A percentile compares a stretch with the other conserved stretches of the same genome.
phyloP scores from a whole-genome alignment of 2,113 vertebrate genomes.

The Perca fluviatilis region DNA sequence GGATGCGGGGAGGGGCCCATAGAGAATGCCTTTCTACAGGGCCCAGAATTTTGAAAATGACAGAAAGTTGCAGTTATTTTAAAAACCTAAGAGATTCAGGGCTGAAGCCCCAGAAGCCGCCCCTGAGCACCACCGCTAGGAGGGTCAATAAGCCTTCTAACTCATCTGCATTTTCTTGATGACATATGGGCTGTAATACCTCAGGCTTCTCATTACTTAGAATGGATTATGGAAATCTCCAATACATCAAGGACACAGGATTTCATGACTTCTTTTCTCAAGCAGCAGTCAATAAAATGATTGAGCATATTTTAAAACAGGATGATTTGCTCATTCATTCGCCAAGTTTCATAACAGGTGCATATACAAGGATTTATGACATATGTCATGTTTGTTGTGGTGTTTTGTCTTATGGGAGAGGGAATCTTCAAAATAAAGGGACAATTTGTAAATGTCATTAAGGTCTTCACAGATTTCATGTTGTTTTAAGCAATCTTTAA shows the following conservation, averaged over 20 bases:
- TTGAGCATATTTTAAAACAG: constrained; percentile 30
- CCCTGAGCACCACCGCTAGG: neutral
- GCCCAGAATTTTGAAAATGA: no score
- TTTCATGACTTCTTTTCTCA: constrained; percentile 17
- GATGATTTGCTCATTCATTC: constrained; percentile 43
- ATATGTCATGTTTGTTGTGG: neutral
- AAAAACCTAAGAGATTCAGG: no score
- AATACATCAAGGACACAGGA: constrained; percentile 16
- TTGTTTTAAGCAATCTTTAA: neutral
- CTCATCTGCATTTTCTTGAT: constrained; percentile 35
- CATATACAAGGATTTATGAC: constrained; percentile 4
- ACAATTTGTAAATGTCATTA: neutral
- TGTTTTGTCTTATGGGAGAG: neutral
- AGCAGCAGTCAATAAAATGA: constrained; percentile 37
- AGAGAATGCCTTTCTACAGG: no score
- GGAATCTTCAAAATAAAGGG: neutral
- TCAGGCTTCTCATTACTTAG: neutral
- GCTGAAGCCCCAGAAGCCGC: no score
- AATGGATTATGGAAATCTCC: constrained; percentile 56
- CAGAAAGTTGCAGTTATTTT: no score
- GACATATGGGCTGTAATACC: constrained; percentile 9
- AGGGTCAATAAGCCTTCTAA: constrained; percentile 5
- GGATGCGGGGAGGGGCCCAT: no score
- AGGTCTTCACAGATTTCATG: neutral
- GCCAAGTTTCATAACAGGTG: neutral